Base-by-base conservation (phyloP, 1,140 invertebrate genomes). In the Achatina immaculata region DNA sequence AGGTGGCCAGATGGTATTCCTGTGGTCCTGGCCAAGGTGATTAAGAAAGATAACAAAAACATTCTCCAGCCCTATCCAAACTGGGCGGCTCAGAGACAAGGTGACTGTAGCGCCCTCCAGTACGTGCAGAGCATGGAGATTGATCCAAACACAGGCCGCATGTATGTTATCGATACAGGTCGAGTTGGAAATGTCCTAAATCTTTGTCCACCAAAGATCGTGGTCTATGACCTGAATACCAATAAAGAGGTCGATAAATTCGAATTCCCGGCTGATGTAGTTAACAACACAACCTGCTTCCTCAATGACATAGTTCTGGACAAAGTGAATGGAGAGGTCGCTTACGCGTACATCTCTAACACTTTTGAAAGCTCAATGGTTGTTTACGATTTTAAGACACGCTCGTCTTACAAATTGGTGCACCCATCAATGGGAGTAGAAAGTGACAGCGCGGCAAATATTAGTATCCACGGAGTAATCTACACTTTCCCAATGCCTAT, bases 241-340 rank as follows among this genome's bases (percentile, higher is more conserved):
- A 34, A 84, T 2, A 42, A 38, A 16, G 69, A 74, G 31, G 80
- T 87, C 2, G 78, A 74, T 16, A 69, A 75, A 6, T 84, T 85
- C 76, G 71, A 69, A 19, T 87, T 88, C 43, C 83, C 87, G 11
- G 66, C 48, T 16, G 42, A 43, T 19, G 79, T 84, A 9, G 81
- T 83, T 9, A 76, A 73, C 2, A 65, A 16, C 40, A 81, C 77
- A 11, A 68, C 55, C 1, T 83, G 78, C 58, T 88, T 85, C 79
- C 80, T 88, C 7, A 84, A 84, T 51, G 87, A 88, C 75, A 77
- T 88, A n/a, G 86, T 87, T n/a, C 74, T 88, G 40, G 83, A 84
- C 62, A 85, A 84, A 73, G 75, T 81, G 24, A 69, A 82, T 65
- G 58, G 74, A 4, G 58, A 65, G 24, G 83, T 79, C 0, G 31